phyloP scores from a whole-genome alignment of 1,140 invertebrate genomes.

The Gryllus bimaculatus region DNA sequence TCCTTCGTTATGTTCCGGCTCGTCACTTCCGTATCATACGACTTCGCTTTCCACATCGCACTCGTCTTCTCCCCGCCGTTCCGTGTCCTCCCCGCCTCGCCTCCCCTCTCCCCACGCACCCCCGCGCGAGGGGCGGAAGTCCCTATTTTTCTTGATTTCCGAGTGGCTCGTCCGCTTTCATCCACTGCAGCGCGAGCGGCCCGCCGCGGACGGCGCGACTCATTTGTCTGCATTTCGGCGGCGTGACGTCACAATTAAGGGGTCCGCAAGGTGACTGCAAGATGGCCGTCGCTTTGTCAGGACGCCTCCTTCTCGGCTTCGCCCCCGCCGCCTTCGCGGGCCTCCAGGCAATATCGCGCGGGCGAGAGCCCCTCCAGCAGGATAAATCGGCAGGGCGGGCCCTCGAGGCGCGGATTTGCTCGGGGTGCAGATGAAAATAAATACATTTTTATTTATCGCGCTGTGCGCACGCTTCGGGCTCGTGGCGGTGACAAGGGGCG shows the following conservation, averaged over 20 bases:
- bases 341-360: neutral
- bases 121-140: neutral
- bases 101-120: no score
- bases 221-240: slow-evolving; percentile 3
- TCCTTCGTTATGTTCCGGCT: no score
- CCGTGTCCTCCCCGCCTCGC: no score
- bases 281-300: neutral
- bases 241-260: neutral
- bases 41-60: no score
- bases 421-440: neutral
- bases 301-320: no score
- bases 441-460: slow-evolving; percentile 5
- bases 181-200: neutral
- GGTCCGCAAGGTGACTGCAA: neutral
- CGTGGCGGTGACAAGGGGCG: no score
- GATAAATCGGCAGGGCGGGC: neutral
- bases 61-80: no score
- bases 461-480: neutral
- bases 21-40: no score
- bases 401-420: neutral
- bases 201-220: neutral
- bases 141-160: neutral
- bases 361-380: neutral
- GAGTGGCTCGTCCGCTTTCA: neutral
- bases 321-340: no score